Conservation (phyloP, 2,797 vertebrate species). For the Cryptoprocta ferox region DNA sequence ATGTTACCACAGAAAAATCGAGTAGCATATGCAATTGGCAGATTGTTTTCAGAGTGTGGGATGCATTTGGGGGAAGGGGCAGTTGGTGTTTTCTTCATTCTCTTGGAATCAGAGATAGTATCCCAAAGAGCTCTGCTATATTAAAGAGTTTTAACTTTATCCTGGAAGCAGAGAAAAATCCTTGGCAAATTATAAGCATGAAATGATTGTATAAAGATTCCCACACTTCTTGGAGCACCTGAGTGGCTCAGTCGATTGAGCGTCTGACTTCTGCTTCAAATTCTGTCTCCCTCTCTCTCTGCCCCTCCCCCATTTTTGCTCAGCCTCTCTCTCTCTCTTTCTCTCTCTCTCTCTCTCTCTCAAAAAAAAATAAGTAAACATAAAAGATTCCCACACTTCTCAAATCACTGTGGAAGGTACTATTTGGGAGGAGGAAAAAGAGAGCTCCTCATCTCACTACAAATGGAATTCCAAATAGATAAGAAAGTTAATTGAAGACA, state of each 20-base stretch:
- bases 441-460: not conserved
- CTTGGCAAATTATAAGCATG: not conserved
- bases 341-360: too few species aligned
- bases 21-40: not conserved
- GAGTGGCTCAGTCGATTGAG: too few species aligned
- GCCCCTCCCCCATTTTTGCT: too few species aligned
- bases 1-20: not conserved
- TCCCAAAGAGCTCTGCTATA: not conserved
- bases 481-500: constrained; percentile 17
- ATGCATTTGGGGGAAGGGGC: not conserved
- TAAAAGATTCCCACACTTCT: constrained; percentile 5
- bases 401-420: not conserved
- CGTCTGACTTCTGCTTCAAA: too few species aligned
- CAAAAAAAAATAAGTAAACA: too few species aligned
- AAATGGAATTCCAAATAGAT: constrained; percentile 29
- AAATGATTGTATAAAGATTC: constrained; percentile 41
- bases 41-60: not conserved
- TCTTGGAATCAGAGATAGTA: not conserved
- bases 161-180: constrained; percentile 22
- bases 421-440: not conserved
- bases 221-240: not conserved
- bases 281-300: too few species aligned
- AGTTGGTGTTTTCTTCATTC: not conserved
- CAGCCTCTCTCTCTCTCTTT: too few species aligned
- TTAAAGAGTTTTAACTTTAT: constrained; percentile 30